Evolutionary conservation across 35 echinoderm and acorn worm species (phyloP).

Genomic region (Hemicentrotus pulcherrimus): DNA sequence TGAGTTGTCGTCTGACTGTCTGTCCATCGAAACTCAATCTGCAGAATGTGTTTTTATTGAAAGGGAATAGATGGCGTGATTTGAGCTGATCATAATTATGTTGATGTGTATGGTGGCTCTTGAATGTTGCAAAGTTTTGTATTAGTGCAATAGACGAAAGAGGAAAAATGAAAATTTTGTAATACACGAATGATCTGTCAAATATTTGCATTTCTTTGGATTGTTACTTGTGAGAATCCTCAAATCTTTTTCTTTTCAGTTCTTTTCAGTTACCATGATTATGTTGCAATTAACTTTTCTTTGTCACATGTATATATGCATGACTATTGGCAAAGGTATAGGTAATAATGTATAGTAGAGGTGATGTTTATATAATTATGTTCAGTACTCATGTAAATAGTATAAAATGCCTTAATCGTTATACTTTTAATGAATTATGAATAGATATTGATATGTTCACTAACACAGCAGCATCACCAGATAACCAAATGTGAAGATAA

Average conservation of each 20-base stretch:
- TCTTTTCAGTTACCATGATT: background rate
- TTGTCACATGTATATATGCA: background rate
- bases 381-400: slow-evolving; percentile 13
- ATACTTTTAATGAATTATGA: background rate
- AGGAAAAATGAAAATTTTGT: background rate
- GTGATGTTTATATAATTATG: slow-evolving; percentile 14
- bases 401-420: background rate
- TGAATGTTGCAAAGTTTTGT: background rate
- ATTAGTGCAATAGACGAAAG: background rate
- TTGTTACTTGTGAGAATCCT: background rate
- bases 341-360: background rate
- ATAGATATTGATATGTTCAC: background rate
- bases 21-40: background rate
- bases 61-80: background rate
- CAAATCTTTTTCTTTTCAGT: background rate
- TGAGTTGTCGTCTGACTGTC: background rate
- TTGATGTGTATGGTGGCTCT: background rate
- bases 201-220: background rate
- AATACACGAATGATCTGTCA: background rate
- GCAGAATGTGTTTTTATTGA: background rate
- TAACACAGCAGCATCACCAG: background rate
- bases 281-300: background rate
- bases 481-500: background rate
- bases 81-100: background rate
- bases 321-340: background rate